A percentile compares a stretch with the other conserved stretches of the same genome.
Evolutionary conservation across 2,113 vertebrate species (phyloP).

Genomic region (Menura novaehollandiae): DNA sequence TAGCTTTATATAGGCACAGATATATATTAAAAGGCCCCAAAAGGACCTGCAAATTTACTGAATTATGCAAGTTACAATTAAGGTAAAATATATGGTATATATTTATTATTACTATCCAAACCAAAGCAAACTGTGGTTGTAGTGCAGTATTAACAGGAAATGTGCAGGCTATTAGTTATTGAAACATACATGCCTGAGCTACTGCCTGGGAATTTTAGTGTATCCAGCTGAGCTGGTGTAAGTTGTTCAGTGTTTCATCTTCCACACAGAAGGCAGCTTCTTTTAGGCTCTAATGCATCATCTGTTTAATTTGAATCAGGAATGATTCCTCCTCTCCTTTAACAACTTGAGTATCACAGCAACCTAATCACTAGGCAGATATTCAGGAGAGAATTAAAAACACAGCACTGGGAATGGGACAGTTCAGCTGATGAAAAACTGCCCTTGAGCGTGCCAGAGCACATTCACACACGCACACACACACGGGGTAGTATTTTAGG

Average conservation of each 20-base stretch:
- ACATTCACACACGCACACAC: neutral
- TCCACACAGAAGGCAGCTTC: neutral
- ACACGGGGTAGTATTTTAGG: neutral
- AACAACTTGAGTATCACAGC: neutral
- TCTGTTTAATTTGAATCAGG: neutral
- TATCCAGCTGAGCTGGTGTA: neutral
- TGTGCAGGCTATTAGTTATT: slow-evolving; percentile 43
- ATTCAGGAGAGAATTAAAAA: neutral
- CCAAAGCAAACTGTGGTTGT: slow-evolving; percentile 51
- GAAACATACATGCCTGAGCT: slow-evolving; percentile 20
- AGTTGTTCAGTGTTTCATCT: neutral
- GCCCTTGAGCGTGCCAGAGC: neutral
- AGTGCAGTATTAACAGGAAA: slow-evolving; percentile 55
- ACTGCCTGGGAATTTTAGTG: slow-evolving; percentile 36
- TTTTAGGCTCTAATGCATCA: neutral
- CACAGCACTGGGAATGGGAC: neutral
- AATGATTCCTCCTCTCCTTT: neutral
- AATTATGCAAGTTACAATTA: slow-evolving; percentile 24
- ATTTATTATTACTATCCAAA: slow-evolving; percentile 53
- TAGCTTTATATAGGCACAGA: neutral
- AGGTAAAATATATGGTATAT: slow-evolving; percentile 25
- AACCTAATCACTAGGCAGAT: slow-evolving; percentile 7
- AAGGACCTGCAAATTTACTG: neutral
- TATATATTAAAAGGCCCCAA: neutral
- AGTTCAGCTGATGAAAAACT: neutral